Conservation (phyloP, 2,797 vertebrate genomes). For the Coccyzus lansbergi region DNA sequence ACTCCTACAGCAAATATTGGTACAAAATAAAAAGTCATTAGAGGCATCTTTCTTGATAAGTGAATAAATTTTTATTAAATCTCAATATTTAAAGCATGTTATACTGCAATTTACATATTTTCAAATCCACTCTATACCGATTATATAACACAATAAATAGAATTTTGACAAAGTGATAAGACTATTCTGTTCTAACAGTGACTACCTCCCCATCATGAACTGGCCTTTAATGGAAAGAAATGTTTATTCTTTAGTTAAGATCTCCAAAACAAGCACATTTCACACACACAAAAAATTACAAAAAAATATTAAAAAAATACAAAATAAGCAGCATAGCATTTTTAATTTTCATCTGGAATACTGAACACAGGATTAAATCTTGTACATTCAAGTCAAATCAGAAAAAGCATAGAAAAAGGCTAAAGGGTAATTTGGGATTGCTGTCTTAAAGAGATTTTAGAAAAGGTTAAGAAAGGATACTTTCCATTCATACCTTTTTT, state of each 20-base stretch:
- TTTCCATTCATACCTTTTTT: background rate
- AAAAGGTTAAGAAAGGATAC: background rate
- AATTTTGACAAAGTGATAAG: background rate
- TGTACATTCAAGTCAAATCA: background rate
- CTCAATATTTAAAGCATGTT: constrained; percentile 26
- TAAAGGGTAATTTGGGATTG: background rate
- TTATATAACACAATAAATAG: constrained; percentile 13
- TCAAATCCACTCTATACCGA: background rate
- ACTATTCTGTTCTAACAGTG: background rate
- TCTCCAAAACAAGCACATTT: constrained; percentile 12
- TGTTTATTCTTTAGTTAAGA: background rate
- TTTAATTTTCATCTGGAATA: background rate
- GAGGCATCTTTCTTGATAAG: constrained; percentile 10
- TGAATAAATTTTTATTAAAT: constrained; percentile 60
- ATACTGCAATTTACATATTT: background rate
- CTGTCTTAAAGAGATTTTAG: background rate
- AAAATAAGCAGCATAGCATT: constrained; percentile 35
- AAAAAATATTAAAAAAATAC: background rate
- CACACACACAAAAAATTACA: background rate
- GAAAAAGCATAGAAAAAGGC: background rate
- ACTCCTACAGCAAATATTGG: background rate
- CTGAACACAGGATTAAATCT: background rate
- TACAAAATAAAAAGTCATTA: constrained; percentile 1
- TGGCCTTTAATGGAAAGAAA: constrained; percentile 4
- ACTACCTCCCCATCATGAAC: background rate